These are phyloP conservation scores for Toxostoma redivivum DNA, from an alignment of 2,113 vertebrate species.

Conservation along the genomic window DNA sequence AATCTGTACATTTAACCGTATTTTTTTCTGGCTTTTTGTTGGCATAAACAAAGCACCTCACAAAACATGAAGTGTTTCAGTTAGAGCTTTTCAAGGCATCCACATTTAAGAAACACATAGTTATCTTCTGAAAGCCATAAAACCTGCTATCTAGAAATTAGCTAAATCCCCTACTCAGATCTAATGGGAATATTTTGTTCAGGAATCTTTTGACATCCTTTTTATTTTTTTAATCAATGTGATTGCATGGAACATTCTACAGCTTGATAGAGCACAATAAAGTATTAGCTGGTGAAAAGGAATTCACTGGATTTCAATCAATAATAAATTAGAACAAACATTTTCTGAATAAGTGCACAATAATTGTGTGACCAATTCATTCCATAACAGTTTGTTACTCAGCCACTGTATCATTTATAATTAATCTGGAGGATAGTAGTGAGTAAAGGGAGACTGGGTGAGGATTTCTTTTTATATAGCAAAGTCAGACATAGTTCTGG, in stretches of 20 bases:
- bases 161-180: not conserved
- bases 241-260: not conserved
- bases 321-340: slow-evolving; percentile 35
- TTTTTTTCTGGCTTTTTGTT: not conserved
- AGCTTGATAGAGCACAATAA: not conserved
- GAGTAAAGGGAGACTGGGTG: not conserved
- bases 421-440: not conserved
- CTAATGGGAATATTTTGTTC: not conserved
- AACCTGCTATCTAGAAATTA: not conserved
- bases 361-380: not conserved
- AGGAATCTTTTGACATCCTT: not conserved
- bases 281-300: not conserved
- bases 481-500: not conserved
- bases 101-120: not conserved
- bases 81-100: not conserved
- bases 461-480: not conserved
- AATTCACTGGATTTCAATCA: slow-evolving; percentile 12
- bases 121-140: not conserved
- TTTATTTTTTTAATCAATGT: not conserved
- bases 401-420: not conserved
- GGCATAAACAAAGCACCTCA: not conserved
- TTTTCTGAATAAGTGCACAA: slow-evolving; percentile 6
- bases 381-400: not conserved
- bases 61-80: not conserved
- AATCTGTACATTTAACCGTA: not conserved